Percentiles rank a stretch among this genome's conserved stretches.
These are phyloP conservation scores for Pecten maximus DNA, from an alignment of 2,888 invertebrate species.

Conservation along the genomic window DNA sequence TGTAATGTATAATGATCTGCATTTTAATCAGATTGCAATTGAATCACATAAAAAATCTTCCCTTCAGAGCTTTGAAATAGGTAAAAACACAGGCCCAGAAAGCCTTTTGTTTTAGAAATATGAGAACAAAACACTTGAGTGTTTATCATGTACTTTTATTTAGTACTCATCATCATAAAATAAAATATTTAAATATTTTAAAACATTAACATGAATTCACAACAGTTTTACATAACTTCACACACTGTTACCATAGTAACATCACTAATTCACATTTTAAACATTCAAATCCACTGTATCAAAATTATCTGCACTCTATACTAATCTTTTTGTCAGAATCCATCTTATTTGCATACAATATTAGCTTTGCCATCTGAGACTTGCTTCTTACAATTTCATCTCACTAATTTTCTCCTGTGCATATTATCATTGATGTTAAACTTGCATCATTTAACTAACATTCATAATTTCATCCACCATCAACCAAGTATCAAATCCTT, in stretches of 20 bases:
- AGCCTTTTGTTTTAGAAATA: no score
- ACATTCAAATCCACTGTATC: background rate
- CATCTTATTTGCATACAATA: background rate
- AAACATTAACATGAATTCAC: conserved; percentile 21
- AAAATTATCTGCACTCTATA: background rate
- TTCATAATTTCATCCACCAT: no score
- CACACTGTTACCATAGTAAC: background rate
- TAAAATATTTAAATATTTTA: conserved; percentile 10
- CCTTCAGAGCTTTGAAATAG: no score
- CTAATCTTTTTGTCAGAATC: background rate
- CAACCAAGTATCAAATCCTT: no score
- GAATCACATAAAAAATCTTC: no score
- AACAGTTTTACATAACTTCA: conserved; percentile 14
- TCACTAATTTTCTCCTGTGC: no score
- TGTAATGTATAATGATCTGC: no score
- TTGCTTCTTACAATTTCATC: no score
- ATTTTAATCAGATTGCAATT: no score
- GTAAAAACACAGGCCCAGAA: no score
- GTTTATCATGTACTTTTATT: conserved; percentile 8
- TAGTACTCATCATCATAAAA: conserved; percentile 8
- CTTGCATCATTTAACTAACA: no score
- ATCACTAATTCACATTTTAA: background rate
- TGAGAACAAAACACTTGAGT: background rate
- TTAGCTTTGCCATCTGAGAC: background rate
- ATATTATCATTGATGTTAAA: no score